Conservation (phyloP, 1,140 invertebrate genomes). For the Cepaea nemoralis region DNA sequence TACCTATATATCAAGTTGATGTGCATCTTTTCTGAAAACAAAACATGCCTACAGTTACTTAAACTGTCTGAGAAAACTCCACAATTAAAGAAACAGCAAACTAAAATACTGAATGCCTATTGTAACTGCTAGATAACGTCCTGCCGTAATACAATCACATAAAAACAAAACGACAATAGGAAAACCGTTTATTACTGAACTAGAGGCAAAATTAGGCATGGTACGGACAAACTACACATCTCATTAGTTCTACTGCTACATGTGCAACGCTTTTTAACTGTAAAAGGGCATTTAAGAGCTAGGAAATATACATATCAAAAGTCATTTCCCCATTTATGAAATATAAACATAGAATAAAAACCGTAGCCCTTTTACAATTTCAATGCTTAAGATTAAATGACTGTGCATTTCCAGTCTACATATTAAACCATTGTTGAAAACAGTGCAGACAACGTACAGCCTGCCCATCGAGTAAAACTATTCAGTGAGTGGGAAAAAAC, state of each 20-base stretch:
- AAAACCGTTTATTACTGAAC: not conserved
- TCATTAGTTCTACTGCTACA: not conserved
- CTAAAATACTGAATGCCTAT: too few species aligned
- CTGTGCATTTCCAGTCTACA: not conserved
- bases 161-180: not conserved
- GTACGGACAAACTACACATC: constrained; percentile 2
- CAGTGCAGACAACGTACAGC: not conserved
- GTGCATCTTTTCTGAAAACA: too few species aligned
- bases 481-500: not conserved
- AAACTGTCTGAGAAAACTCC: too few species aligned
- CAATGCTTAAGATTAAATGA: not conserved
- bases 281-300: not conserved
- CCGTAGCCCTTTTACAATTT: not conserved
- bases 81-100: too few species aligned
- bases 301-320: not conserved
- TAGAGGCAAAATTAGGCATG: not conserved
- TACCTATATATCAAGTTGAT: too few species aligned
- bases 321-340: not conserved
- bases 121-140: constrained; percentile 9
- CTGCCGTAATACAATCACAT: constrained; percentile 3
- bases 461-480: not conserved
- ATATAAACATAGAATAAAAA: not conserved
- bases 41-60: too few species aligned
- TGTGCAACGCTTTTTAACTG: not conserved
- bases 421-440: not conserved